Percentiles rank a stretch among this genome's conserved stretches.
These are phyloP conservation scores for Toxostoma redivivum DNA, from an alignment of 2,113 vertebrate genomes.

Conservation along the genomic window DNA sequence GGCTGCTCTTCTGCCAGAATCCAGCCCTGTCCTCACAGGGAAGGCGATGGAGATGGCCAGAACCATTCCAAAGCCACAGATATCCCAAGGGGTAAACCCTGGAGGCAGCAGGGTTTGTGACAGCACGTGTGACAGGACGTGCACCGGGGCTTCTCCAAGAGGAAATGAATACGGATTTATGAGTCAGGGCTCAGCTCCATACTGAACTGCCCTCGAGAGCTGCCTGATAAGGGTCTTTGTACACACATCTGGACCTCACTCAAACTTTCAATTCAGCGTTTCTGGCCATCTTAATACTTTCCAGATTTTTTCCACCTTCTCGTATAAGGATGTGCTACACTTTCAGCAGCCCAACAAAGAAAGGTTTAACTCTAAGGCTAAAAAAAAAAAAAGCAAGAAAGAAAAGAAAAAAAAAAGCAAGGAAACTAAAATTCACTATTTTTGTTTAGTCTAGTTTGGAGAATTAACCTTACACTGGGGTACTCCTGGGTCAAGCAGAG, in stretches of 20 bases:
- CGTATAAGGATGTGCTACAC: background rate
- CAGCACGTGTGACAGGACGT: accelerated
- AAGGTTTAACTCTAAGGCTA: background rate
- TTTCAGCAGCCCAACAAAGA: background rate
- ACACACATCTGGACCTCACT: background rate
- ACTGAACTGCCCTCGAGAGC: accelerated
- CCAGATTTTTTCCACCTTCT: background rate
- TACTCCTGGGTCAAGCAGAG: background rate
- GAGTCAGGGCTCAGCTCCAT: background rate
- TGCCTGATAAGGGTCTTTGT: background rate
- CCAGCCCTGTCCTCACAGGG: background rate
- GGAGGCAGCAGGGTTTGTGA: background rate
- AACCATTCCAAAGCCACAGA: background rate
- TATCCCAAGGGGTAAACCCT: background rate
- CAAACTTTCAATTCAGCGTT: background rate
- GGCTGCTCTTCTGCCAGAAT: background rate
- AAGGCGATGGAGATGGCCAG: background rate
- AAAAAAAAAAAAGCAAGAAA: background rate
- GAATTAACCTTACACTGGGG: background rate
- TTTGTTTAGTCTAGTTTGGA: conserved; percentile 51
- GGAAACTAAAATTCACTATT: conserved; percentile 16
- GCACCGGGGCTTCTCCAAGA: background rate
- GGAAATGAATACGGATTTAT: accelerated
- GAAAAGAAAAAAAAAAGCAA: background rate
- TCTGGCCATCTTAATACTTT: background rate